Base-by-base conservation (phyloP, 2,888 invertebrate species). In the Drosophila greeni region DNA sequence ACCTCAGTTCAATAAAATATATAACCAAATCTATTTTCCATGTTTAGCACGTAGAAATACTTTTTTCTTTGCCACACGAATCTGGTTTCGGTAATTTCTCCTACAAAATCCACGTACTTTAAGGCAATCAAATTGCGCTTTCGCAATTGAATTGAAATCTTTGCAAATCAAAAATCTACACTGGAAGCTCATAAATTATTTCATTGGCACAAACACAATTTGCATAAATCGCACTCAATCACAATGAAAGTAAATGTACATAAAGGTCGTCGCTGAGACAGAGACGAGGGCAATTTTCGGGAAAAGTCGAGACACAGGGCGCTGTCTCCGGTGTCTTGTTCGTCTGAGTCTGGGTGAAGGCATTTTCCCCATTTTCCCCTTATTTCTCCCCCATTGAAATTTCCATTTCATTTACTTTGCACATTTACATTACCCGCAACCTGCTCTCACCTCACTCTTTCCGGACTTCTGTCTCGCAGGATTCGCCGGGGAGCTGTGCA, bases 401-500 rank as follows among this genome's bases (percentile, higher is more conserved):
- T 81, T 81, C 81, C 81, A 81, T 82, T 85, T 81, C 85, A 85
- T 81, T 81, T 81, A 82, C 75, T 82, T 78, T 78, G 54, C 73
- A 77, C 82, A 84, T 84, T 85, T 79, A 75, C 72, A 82, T 82
- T 84, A 73, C 67, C 7, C 54, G 42, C 66, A 53, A 60, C 37
- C 42, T 42, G 40, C 58, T 52, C 48, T 31, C 34, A n/a, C n/a
- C n/a, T n/a, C n/a, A n/a, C 58, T 29, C 33, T 16, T 16, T 12
- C 29, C 47, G 14, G 47, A 18, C 18, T 36, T 57, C 18, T 40
- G 42, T 60, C 43, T 54, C 52, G 11, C 85, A 92, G 94, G 93
- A 33, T 94, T 92, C 86, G 93, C 93, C 4, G 94, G 94, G 18
- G 92, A 92, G 68, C 92, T 91, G 73, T 94, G 94, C 85, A 93